Percentiles rank a stretch among this genome's conserved stretches.
Conservation (phyloP, 2,888 invertebrate genomes). For the Eudemis profundana region DNA sequence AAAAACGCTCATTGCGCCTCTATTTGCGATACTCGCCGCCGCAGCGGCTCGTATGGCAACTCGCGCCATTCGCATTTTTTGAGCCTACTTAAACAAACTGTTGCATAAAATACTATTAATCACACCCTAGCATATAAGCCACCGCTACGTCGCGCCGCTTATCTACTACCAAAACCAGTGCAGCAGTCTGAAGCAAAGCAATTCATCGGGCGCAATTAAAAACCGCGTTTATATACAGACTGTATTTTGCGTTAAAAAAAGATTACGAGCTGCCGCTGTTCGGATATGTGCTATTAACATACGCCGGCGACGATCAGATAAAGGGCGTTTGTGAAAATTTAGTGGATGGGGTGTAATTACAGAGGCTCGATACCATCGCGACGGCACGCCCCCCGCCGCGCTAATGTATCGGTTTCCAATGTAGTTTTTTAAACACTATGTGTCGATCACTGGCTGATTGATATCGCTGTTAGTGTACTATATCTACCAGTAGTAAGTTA, state of each 20-base stretch:
- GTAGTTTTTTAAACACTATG: constrained; percentile 53
- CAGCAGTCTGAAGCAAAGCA: constrained; percentile 24
- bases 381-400: constrained; percentile 66
- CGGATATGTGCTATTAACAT: constrained; percentile 78
- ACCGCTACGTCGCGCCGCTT: no score
- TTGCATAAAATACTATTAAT: no score
- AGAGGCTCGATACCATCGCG: constrained; percentile 67
- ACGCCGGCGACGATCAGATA: constrained; percentile 75
- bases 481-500: no score
- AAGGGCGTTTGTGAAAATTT: constrained; percentile 77
- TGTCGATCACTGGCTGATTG: constrained; percentile 47
- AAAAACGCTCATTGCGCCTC: no score
- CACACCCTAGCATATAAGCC: no score
- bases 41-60: no score
- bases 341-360: constrained; percentile 78
- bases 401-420: constrained; percentile 59
- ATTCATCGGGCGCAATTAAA: constrained; percentile 43
- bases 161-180: no score
- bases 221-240: constrained; percentile 29
- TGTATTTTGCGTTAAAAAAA: constrained; percentile 52
- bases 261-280: constrained; percentile 67
- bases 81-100: no score
- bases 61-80: no score
- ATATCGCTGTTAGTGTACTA: constrained; percentile 17
- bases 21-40: no score